Evolutionary conservation across 2,888 invertebrate genomes (phyloP).

Genomic region (Nomada fucata): DNA sequence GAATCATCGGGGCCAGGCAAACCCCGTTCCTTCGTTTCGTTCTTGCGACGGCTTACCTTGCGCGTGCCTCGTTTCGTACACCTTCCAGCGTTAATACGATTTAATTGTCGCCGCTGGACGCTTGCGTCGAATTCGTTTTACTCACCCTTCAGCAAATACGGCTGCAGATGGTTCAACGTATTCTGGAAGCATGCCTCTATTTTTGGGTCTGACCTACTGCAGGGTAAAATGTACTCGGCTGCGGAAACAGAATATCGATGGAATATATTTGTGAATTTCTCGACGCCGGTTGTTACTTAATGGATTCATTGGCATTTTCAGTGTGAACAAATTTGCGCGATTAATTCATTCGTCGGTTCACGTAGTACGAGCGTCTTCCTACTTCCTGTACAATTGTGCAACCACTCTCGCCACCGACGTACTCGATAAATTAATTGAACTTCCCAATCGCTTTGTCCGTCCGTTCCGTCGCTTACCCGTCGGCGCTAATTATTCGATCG

Average conservation of each 20-base stretch:
- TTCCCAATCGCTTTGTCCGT: background rate
- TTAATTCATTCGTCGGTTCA: background rate
- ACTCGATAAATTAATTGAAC: constrained; percentile 15
- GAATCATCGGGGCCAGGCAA: no score
- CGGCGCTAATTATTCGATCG: background rate
- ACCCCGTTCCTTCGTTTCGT: no score
- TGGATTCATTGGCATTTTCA: constrained; percentile 9
- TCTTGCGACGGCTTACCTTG: no score
- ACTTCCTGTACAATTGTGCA: constrained; percentile 59
- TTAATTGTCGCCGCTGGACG: no score
- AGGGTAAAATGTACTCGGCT: constrained; percentile 91
- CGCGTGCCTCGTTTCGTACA: background rate
- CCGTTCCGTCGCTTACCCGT: no score
- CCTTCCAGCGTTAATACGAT: no score
- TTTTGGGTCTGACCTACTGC: constrained; percentile 88
- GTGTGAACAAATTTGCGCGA: background rate
- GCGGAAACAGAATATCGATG: constrained; percentile 67
- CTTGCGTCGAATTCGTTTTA: background rate
- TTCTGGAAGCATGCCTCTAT: constrained; percentile 88
- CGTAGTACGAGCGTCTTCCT: constrained; percentile 24
- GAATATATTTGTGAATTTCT: constrained; percentile 5
- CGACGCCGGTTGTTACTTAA: background rate
- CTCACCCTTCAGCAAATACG: constrained; percentile 87
- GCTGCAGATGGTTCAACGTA: constrained; percentile 90
- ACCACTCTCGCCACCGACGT: constrained; percentile 63